phyloP scores from a whole-genome alignment of 2,113 vertebrate genomes.

The Pachypanchax playfairii region DNA sequence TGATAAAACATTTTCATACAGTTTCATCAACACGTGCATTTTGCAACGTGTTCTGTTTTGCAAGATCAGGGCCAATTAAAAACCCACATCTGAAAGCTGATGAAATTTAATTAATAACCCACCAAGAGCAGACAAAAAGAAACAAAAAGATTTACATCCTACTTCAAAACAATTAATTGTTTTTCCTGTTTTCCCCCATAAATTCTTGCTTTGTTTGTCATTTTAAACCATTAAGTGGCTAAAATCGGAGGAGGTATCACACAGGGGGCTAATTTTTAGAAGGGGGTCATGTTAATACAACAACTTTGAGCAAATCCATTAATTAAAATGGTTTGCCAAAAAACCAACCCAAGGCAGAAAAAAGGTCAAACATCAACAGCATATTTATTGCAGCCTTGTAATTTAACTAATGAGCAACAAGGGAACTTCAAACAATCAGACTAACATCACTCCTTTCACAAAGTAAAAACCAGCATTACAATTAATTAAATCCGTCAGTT shows the following conservation, averaged over 20 bases:
- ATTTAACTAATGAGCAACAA: conserved; percentile 69
- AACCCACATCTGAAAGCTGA: conserved; percentile 20
- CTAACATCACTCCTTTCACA: conserved; percentile 60
- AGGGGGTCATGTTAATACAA: conserved; percentile 43
- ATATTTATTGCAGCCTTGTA: conserved; percentile 60
- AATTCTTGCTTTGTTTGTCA: conserved; percentile 4
- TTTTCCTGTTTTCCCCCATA: neutral
- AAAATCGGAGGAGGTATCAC: neutral
- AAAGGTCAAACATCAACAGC: conserved; percentile 45
- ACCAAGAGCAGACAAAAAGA: conserved; percentile 13
- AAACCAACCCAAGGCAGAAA: conserved; percentile 40
- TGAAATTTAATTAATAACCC: conserved; percentile 22
- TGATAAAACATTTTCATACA: too few species aligned
- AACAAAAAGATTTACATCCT: conserved; percentile 12
- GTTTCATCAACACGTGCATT: too few species aligned
- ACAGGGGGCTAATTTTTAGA: conserved; percentile 38
- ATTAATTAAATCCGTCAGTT: conserved; percentile 68
- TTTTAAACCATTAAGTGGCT: conserved; percentile 19
- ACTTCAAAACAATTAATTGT: conserved; percentile 24
- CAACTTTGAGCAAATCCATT: conserved; percentile 51
- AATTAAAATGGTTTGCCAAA: conserved; percentile 56
- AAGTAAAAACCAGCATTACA: conserved; percentile 56
- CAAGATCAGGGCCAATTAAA: conserved; percentile 29
- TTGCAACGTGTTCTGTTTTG: conserved; percentile 3
- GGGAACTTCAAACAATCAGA: conserved; percentile 68